phyloP scores from a whole-genome alignment of 2,113 vertebrate species.

The Podarcis muralis region DNA sequence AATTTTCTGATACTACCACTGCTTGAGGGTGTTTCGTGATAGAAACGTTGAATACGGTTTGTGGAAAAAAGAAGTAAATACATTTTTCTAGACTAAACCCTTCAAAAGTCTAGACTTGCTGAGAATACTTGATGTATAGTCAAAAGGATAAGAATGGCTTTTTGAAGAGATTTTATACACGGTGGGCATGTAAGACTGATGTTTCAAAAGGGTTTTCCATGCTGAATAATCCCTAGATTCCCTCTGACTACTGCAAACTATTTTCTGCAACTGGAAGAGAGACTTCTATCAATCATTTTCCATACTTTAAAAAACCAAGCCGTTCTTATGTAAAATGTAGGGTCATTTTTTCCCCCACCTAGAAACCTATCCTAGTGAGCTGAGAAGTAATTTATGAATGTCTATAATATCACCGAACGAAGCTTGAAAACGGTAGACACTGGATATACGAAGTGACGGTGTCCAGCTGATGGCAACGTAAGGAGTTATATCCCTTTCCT shows the following conservation, averaged over 20 bases:
- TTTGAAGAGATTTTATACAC: not conserved
- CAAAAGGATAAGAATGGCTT: not conserved
- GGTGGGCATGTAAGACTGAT: not conserved
- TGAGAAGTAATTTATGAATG: accelerated
- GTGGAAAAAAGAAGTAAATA: not conserved
- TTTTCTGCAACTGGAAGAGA: accelerated
- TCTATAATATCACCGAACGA: not conserved
- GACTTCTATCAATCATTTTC: conserved; percentile 1
- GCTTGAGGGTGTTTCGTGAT: not conserved
- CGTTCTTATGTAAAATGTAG: not conserved
- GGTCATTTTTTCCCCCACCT: not conserved
- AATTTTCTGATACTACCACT: not conserved
- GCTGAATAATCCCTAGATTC: not conserved
- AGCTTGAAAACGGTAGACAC: not conserved
- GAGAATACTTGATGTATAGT: not conserved
- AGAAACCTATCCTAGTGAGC: not conserved
- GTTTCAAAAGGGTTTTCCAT: not conserved
- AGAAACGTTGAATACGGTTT: no score
- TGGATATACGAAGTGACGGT: not conserved
- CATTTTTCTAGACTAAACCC: not conserved
- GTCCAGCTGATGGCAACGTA: not conserved
- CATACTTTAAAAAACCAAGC: not conserved
- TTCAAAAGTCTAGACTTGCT: not conserved
- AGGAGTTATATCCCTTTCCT: not conserved
- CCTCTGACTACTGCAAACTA: not conserved